A percentile compares a stretch with the other conserved stretches of the same genome.
Conservation (phyloP, 92 coral and sea anemone genomes). For the Hydrozoanthus gracilis region DNA sequence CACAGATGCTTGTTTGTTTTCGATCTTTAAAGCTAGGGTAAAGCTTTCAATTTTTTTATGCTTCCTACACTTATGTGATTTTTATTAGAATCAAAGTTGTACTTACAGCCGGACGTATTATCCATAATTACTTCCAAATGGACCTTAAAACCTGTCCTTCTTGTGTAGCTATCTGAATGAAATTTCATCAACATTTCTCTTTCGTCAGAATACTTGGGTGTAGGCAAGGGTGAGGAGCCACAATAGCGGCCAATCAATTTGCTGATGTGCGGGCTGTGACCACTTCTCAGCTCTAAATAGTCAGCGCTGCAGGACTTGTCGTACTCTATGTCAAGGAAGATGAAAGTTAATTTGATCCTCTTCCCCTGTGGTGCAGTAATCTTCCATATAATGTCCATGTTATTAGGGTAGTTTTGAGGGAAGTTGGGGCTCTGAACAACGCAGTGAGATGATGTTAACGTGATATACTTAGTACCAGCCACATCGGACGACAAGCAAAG, state of each 20-base stretch:
- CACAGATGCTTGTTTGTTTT: too few species aligned
- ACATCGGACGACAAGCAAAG: background rate
- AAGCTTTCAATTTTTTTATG: too few species aligned
- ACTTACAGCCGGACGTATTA: too few species aligned
- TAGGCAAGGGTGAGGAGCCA: conserved; percentile 49
- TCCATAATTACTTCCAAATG: too few species aligned
- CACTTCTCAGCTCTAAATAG: background rate
- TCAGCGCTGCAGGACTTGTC: background rate
- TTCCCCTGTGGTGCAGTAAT: background rate
- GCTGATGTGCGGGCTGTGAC: background rate
- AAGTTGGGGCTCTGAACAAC: background rate
- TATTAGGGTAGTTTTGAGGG: background rate
- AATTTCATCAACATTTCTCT: conserved; percentile 52
- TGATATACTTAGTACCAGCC: background rate
- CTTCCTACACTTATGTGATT: too few species aligned
- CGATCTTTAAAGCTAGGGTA: too few species aligned
- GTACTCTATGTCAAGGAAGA: background rate
- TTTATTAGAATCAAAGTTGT: too few species aligned
- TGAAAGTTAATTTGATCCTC: background rate
- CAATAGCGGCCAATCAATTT: conserved; percentile 62
- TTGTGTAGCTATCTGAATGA: conserved; percentile 22
- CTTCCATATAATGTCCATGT: background rate
- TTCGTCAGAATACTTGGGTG: conserved; percentile 51
- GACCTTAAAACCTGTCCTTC: background rate
- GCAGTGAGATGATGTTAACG: background rate